Evolutionary conservation across 2,888 invertebrate species (phyloP), one percentile per base, ranked within the genome.

Genomic region (Pristionchus mayeri): DNA sequence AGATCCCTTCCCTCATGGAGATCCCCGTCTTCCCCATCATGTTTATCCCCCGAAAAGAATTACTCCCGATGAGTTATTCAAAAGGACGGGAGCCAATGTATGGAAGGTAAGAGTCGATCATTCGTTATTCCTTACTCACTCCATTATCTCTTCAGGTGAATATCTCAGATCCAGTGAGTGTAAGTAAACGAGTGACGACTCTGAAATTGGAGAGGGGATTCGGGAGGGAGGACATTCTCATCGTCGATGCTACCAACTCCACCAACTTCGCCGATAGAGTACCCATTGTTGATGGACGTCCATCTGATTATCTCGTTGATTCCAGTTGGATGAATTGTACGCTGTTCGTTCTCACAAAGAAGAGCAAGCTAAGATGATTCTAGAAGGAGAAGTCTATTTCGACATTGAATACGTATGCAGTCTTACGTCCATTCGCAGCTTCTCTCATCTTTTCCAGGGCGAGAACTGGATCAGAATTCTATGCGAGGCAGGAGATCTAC

Each of bases 21-120:
- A 81, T 60, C 57, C 81, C 16, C 81, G 81, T 21, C 81, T 81
- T 57, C 81, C 81, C n/a, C 81, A 81, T 44, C 81, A 81, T 30
- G 21, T 48, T 16, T 81, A 44, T 44, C 81, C 81, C 4, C 81
- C 81, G 3, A 81, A 37, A 34, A 37, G 37, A 54, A 40, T 81
- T 13, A 60, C 60, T 34, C 81, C 81, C 21, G 81, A 81, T 44
- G 81, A 81, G 7, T 24, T 81, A 37, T 60, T 60, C 60, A 81
- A 81, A 44, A 27, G 24, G 48, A 81, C 81, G 13, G 81, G 81
- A 40, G 81, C 48, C 7, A 40, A 60, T 60, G 81, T 81, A 27
- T 81, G 81, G 81, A 57, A 81, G 81, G 81, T 81, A 27, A 52
- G 40, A 18, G 30, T n/a, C 24, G 2, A 34, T 44, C 48, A 24